phyloP scores from a whole-genome alignment of 30 jellyfish, hydroid and myxozoan genomes.

The Turritopsis rubra region DNA sequence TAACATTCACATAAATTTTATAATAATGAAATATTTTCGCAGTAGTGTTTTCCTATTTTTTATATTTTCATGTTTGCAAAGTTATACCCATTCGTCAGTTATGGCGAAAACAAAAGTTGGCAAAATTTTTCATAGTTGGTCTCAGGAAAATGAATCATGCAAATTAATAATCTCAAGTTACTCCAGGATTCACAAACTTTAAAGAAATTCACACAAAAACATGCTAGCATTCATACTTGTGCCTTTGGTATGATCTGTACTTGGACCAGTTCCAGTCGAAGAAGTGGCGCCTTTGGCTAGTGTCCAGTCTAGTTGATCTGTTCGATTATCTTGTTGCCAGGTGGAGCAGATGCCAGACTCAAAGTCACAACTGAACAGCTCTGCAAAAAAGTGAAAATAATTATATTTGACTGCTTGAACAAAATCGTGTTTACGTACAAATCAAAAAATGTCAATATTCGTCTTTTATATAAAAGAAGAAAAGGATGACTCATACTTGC shows the following conservation, averaged over 20 bases:
- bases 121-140: no score
- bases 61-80: no score
- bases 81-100: no score
- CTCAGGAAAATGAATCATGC: neutral
- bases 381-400: neutral
- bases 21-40: no score
- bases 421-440: no score
- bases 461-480: no score
- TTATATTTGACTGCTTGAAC: neutral
- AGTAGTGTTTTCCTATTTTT: no score
- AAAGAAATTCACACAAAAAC: no score
- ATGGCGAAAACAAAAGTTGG: no score
- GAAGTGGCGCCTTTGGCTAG: conserved; percentile 59
- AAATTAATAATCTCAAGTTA: neutral
- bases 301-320: conserved; percentile 77
- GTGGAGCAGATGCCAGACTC: conserved; percentile 68
- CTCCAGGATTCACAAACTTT: neutral
- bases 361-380: conserved; percentile 53
- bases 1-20: no score
- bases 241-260: conserved; percentile 70
- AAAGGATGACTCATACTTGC: neutral
- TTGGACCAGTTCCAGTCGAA: conserved; percentile 90
- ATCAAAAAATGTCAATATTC: no score
- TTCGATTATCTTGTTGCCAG: conserved; percentile 68
- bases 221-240: conserved; percentile 46